phyloP scores from a whole-genome alignment of 2,888 invertebrate species.

The Pterostichus niger region DNA sequence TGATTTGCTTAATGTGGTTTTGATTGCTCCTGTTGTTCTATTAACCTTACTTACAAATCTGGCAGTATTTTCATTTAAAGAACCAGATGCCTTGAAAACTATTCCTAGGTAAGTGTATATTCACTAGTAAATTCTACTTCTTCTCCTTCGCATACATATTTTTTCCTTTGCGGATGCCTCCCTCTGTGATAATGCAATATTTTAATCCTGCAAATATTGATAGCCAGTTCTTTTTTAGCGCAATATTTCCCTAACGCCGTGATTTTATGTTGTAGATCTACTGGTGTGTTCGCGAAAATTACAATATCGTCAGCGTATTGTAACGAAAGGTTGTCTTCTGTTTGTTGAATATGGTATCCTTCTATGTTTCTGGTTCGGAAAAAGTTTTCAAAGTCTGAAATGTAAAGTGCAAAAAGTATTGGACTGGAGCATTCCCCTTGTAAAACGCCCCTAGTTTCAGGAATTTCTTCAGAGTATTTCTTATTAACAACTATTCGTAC shows the following conservation, averaged over 20 bases:
- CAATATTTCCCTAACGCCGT: constrained; percentile 49
- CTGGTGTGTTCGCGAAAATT: constrained; percentile 42
- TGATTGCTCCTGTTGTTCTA: neutral
- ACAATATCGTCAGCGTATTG: constrained; percentile 29
- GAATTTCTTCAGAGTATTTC: constrained; percentile 66
- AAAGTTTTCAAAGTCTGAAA: constrained; percentile 60
- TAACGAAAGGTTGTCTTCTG: constrained; percentile 64
- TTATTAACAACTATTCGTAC: constrained; percentile 58
- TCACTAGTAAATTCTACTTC: constrained; percentile 39
- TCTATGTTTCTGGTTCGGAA: constrained; percentile 18
- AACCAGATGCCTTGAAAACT: constrained; percentile 35
- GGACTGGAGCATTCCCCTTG: constrained; percentile 68
- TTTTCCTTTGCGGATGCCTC: constrained; percentile 21
- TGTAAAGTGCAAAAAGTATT: constrained; percentile 38
- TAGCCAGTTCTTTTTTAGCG: constrained; percentile 35
- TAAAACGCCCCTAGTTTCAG: constrained; percentile 65
- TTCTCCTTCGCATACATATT: neutral
- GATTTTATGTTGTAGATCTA: constrained; percentile 48
- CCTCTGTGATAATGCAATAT: constrained; percentile 37
- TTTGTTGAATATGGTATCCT: constrained; percentile 47
- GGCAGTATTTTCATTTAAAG: neutral
- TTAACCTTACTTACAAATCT: neutral
- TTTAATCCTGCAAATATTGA: constrained; percentile 61
- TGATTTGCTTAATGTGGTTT: constrained; percentile 6
- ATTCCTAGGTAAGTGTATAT: constrained; percentile 47